Conservation (phyloP, 2,888 invertebrate genomes). For the Ptilodon capucinus region DNA sequence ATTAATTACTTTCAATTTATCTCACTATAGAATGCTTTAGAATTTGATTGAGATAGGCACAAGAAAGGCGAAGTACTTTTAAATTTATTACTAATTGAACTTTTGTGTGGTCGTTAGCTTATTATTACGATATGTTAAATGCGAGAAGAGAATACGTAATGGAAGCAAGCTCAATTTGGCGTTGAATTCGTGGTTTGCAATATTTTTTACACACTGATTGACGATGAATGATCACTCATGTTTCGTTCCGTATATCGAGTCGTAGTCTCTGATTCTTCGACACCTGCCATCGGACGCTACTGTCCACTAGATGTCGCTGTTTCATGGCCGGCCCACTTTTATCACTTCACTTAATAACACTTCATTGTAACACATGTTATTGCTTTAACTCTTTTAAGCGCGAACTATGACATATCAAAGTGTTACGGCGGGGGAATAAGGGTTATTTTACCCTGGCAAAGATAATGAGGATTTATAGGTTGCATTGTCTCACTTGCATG, state of each 20-base stretch:
- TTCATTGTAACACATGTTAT: slow-evolving; percentile 62
- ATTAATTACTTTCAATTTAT: slow-evolving; percentile 55
- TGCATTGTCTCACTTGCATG: slow-evolving; percentile 75
- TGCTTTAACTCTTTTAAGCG: slow-evolving; percentile 35
- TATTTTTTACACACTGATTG: slow-evolving; percentile 25
- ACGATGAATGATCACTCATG: slow-evolving; percentile 58
- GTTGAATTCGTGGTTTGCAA: slow-evolving; percentile 46
- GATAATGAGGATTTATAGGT: slow-evolving; percentile 36
- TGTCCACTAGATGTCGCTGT: slow-evolving; percentile 64
- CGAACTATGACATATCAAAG: slow-evolving; percentile 33
- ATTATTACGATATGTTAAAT: slow-evolving; percentile 72
- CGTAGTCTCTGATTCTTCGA: slow-evolving; percentile 77
- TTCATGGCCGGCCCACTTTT: slow-evolving; percentile 80
- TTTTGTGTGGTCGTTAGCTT: slow-evolving; percentile 62
- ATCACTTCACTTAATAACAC: slow-evolving; percentile 73
- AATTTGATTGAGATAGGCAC: slow-evolving; percentile 75
- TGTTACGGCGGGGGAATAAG: slow-evolving; percentile 39
- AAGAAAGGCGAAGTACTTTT: slow-evolving; percentile 72
- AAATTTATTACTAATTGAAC: slow-evolving; percentile 58
- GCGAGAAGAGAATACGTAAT: slow-evolving; percentile 67
- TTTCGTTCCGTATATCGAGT: slow-evolving; percentile 77
- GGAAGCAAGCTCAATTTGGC: slow-evolving; percentile 82
- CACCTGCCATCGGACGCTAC: slow-evolving; percentile 75
- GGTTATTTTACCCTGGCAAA: slow-evolving; percentile 23
- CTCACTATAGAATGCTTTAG: slow-evolving; percentile 66